Evolutionary conservation across 2,113 vertebrate genomes (phyloP).

Genomic region (Laticauda colubrina): DNA sequence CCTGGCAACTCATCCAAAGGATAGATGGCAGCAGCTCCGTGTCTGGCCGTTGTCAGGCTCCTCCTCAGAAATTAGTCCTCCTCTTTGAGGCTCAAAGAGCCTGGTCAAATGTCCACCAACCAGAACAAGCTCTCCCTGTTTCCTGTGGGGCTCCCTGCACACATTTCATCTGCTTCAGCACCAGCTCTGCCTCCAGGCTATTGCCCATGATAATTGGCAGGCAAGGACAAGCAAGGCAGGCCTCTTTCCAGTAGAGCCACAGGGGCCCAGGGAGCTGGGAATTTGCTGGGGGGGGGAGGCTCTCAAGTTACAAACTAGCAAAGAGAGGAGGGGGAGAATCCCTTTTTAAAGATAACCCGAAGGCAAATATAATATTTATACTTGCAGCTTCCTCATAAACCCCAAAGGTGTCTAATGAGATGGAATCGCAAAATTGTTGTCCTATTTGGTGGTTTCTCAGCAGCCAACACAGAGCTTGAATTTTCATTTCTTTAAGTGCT

Average conservation of each 20-base stretch:
- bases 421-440: conserved; percentile 78
- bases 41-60: background rate
- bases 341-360: conserved; percentile 86
- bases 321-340: conserved; percentile 62
- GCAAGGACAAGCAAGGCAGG: background rate
- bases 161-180: conserved; percentile 3
- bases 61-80: background rate
- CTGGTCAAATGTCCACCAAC: background rate
- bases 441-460: conserved; percentile 68
- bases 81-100: background rate
- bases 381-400: conserved; percentile 76
- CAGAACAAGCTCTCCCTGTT: background rate
- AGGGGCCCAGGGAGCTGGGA: conserved; percentile 34
- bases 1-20: background rate
- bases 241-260: background rate
- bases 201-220: conserved; percentile 50
- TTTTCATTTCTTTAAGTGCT: conserved; percentile 78
- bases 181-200: conserved; percentile 15
- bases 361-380: conserved; percentile 89
- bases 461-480: conserved; percentile 68
- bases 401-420: conserved; percentile 82
- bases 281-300: conserved; percentile 51
- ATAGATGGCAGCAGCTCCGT: background rate
- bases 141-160: background rate
- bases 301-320: conserved; percentile 65